phyloP scores from a whole-genome alignment of 2,888 invertebrate genomes.

The Noctua fimbriata region DNA sequence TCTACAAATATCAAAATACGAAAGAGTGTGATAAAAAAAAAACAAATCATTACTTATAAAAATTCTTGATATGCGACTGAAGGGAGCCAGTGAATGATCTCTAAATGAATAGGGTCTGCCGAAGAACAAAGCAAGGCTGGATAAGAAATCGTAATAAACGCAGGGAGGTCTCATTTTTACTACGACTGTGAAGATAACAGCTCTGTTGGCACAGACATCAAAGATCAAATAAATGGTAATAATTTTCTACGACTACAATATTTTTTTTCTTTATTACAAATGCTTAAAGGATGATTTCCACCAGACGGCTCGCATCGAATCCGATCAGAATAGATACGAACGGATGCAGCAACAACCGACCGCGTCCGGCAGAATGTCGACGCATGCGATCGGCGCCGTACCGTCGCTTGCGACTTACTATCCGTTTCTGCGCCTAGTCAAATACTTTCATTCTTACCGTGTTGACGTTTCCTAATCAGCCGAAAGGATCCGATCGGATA shows the following conservation, averaged over 20 bases:
- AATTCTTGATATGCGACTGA: conserved; percentile 62
- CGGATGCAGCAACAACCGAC: too few relatives aligned
- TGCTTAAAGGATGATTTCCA: too few relatives aligned
- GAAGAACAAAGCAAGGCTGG: conserved; percentile 73
- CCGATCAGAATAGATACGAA: too few relatives aligned
- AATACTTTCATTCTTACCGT: too few relatives aligned
- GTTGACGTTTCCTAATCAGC: too few relatives aligned
- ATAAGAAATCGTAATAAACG: conserved; percentile 77
- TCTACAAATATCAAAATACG: conserved; percentile 43
- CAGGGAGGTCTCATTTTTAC: conserved; percentile 75
- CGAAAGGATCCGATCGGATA: too few relatives aligned
- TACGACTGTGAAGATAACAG: conserved; percentile 73
- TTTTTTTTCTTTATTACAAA: background rate
- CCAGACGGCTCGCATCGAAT: too few relatives aligned
- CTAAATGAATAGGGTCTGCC: conserved; percentile 68
- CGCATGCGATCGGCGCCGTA: too few relatives aligned
- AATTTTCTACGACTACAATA: background rate
- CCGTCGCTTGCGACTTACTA: too few relatives aligned
- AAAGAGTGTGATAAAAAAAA: conserved; percentile 43
- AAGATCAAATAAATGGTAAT: conserved; percentile 28
- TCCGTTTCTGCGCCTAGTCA: too few relatives aligned
- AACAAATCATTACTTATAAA: conserved; percentile 63
- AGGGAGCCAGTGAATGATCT: conserved; percentile 68
- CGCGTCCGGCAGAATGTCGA: too few relatives aligned
- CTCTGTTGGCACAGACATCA: conserved; percentile 46